Evolutionary conservation across 1,140 invertebrate genomes (phyloP).

Genomic region (Lutraria rhynchaena): DNA sequence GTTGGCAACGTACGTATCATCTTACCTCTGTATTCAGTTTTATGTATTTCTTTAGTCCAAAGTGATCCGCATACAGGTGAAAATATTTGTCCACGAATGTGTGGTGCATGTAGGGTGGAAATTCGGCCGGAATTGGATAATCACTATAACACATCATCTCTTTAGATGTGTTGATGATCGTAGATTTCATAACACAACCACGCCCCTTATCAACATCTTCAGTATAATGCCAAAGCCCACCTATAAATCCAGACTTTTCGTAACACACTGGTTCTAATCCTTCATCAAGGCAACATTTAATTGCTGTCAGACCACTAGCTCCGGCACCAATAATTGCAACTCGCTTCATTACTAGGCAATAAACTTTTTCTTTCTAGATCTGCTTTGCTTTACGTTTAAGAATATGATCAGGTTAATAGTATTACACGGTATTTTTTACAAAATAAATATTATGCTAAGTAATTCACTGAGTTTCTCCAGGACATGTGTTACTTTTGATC

Average conservation of each 20-base stretch:
- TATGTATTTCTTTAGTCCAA: constrained; percentile 26
- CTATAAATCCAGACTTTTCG: constrained; percentile 77
- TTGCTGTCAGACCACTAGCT: constrained; percentile 79
- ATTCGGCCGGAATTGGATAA: constrained; percentile 82
- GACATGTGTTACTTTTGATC: no score
- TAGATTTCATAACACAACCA: constrained; percentile 74
- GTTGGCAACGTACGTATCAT: no score
- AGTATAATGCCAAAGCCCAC: constrained; percentile 74
- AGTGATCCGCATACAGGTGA: constrained; percentile 79
- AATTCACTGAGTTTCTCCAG: no score
- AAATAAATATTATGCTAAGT: no score
- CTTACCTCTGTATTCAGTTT: constrained; percentile 37
- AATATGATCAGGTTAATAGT: no score
- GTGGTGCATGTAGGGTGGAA: constrained; percentile 83
- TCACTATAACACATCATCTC: constrained; percentile 84
- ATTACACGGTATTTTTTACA: no score
- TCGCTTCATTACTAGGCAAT: constrained; percentile 54
- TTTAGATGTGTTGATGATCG: constrained; percentile 83
- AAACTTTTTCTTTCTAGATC: no score
- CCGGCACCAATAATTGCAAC: constrained; percentile 80
- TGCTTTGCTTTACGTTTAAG: no score
- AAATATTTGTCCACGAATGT: constrained; percentile 81
- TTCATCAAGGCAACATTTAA: constrained; percentile 82
- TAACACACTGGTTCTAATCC: constrained; percentile 80
- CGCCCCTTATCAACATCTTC: constrained; percentile 56